These are phyloP conservation scores for Coilia nasus DNA, from an alignment of 2,797 vertebrate genomes.

Conservation along the genomic window DNA sequence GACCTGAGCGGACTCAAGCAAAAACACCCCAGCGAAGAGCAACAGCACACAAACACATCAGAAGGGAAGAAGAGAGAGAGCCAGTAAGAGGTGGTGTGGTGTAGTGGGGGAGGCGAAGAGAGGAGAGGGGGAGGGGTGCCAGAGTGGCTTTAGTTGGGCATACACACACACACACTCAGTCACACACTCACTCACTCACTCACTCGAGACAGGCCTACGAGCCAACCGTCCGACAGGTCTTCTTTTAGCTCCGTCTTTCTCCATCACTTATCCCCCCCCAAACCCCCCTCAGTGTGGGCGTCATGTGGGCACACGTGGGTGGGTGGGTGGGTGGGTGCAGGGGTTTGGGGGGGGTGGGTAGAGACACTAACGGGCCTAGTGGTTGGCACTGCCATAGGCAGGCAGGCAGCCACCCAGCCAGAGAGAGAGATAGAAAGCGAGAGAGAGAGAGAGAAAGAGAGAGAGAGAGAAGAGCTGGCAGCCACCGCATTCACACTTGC, in stretches of 20 bases:
- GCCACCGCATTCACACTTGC: conserved; percentile 68
- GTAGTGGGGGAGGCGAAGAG: no score
- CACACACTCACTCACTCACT: background rate
- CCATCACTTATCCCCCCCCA: background rate
- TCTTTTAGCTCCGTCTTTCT: conserved; percentile 49
- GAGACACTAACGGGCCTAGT: background rate
- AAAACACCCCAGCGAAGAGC: background rate
- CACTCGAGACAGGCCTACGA: conserved; percentile 20
- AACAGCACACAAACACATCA: background rate
- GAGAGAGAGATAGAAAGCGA: conserved; percentile 23
- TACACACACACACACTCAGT: background rate
- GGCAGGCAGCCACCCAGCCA: conserved; percentile 24
- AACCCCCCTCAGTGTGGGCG: background rate
- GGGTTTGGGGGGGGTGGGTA: background rate
- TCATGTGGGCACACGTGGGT: background rate
- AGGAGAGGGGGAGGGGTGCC: background rate
- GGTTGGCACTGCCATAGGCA: conserved; percentile 43
- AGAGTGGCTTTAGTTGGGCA: conserved; percentile 21
- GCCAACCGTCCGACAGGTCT: conserved; percentile 68
- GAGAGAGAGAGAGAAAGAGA: background rate
- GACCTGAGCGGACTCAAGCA: background rate
- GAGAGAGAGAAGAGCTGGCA: conserved; percentile 37
- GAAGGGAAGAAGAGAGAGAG: background rate
- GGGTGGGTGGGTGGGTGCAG: background rate
- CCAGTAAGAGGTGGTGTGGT: conserved; percentile 17